Evolutionary conservation across 2,113 vertebrate species (phyloP), one percentile per base, ranked within the genome.

Genomic region (Myrmecobius fasciatus): DNA sequence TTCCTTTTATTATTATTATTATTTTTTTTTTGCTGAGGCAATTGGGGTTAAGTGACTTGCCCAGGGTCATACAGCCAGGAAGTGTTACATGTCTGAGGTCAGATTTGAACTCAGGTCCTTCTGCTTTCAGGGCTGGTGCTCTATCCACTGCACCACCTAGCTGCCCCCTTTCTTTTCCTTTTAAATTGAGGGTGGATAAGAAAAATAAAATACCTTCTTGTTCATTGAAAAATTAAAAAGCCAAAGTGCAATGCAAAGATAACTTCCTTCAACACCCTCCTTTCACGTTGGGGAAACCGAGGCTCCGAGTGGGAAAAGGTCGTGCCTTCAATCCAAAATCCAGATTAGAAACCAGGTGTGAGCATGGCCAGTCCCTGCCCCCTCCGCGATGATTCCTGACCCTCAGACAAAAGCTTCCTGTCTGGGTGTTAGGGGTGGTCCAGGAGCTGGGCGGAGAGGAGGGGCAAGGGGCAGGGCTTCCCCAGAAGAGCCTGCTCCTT

Each of bases 401-500:
- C 97, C 95, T 95, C 94, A 98, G 97, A 98, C 98, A 98, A 97
- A 98, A 97, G 97, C 75, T 0, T 91, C 96, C 95, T 98, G 97
- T 98, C 96, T 97, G 96, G 93, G 93, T 49, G 36, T 83, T 83
- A 75, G 67, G 60, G 36, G 36, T 43, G 17, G 36, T 83, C 67
- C 36, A 43, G 67, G 67, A 75, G 60, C 14, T 75, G 53, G 9
- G 56, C 36, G 51, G 31, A 56, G 88, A 88, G 97, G 97, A 94
- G 96, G 96, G 91, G 93, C 92, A 83, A 83, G 67, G 2, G 53
- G 67, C 53, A 96, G 95, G 95, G 83, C 97, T 83, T 83, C 67
- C 24, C 20, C 67, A 83, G 36, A 83, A 83, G 95, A 60, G 94
- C 60, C 92, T 90, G 90, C 48, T 93, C 51, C 90, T 93, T 96